A percentile compares a stretch with the other conserved stretches of the same genome.
These are phyloP conservation scores for Epicampocera succincta DNA, from an alignment of 2,888 invertebrate genomes.

Conservation along the genomic window DNA sequence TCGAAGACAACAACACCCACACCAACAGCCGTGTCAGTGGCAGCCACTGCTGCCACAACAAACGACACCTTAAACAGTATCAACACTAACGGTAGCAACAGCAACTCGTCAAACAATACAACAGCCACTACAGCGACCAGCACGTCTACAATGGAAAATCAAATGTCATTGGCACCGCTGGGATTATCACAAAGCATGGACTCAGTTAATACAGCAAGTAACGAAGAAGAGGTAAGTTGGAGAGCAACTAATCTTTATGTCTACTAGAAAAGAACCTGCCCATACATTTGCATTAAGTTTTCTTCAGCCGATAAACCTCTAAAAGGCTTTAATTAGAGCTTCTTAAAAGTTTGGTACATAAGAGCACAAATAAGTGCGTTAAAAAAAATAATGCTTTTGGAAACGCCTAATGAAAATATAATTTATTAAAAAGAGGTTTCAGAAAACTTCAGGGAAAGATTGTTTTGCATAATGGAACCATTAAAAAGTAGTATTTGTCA, in stretches of 20 bases:
- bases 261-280: not conserved
- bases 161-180: constrained; percentile 86
- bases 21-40: constrained; percentile 58
- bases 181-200: constrained; percentile 98
- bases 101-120: constrained; percentile 71
- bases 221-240: constrained; percentile 96
- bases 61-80: constrained; percentile 77
- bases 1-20: constrained; percentile 67
- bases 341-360: no score
- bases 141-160: constrained; percentile 80
- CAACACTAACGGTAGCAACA: constrained; percentile 73
- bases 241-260: no score
- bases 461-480: no score
- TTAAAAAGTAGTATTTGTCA: no score
- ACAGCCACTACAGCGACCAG: constrained; percentile 58
- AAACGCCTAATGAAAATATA: no score
- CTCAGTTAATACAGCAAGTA: constrained; percentile 96
- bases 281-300: no score
- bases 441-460: no score
- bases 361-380: no score
- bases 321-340: no score
- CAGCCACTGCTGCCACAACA: constrained; percentile 69
- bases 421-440: no score
- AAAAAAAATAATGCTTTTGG: no score
- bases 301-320: no score